phyloP scores from a whole-genome alignment of 2,888 invertebrate genomes.

The Sisyra terminalis region DNA sequence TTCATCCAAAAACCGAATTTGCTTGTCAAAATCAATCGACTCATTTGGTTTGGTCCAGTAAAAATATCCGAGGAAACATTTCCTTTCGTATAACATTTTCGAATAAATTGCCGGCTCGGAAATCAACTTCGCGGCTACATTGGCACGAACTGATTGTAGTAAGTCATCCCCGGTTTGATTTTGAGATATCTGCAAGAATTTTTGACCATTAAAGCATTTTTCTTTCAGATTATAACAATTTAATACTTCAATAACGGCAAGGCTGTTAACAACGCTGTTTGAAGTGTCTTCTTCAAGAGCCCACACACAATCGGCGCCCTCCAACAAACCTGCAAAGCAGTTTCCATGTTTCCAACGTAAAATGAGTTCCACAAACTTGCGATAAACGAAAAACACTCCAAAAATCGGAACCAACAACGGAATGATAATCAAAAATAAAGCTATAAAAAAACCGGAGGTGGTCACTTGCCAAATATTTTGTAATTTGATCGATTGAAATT shows the following conservation, averaged over 20 bases:
- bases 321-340: conserved; percentile 29
- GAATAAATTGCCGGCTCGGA: conserved; percentile 13
- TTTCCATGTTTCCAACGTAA: conserved; percentile 18
- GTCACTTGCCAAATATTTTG: no score
- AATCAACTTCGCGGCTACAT: conserved; percentile 9
- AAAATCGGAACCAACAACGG: conserved; percentile 11
- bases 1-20: conserved; percentile 19
- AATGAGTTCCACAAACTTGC: conserved; percentile 12
- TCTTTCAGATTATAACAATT: no score
- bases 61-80: conserved; percentile 31
- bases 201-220: no score
- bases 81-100: conserved; percentile 30
- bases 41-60: conserved; percentile 29
- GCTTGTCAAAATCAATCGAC: conserved; percentile 27
- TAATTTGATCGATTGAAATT: no score
- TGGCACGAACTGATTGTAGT: background rate
- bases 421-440: no score
- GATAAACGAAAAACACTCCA: conserved; percentile 13
- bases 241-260: conserved; percentile 28
- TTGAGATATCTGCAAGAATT: no score
- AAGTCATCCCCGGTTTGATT: background rate
- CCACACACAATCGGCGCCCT: conserved; percentile 36
- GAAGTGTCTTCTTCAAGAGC: conserved; percentile 28
- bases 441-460: no score
- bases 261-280: conserved; percentile 30